Conservation (phyloP, 2,797 vertebrate genomes). For the Lemur catta region DNA sequence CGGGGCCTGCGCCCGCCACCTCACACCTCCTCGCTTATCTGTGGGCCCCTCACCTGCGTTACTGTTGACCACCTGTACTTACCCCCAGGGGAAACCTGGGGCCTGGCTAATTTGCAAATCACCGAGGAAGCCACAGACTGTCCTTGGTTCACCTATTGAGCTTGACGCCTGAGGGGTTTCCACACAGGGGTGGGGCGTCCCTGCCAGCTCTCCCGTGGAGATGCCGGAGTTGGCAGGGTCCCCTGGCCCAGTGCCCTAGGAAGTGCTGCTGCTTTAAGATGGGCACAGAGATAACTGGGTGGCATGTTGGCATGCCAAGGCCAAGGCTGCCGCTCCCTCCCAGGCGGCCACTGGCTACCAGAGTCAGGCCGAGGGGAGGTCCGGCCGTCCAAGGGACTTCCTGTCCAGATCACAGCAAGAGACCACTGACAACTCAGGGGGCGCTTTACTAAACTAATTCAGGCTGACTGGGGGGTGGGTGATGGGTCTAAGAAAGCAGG, state of each 20-base stretch:
- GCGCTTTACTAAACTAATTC: neutral
- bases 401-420: neutral
- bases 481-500: neutral
- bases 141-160: neutral
- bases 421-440: neutral
- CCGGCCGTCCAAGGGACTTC: neutral
- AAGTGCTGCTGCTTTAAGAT: slow-evolving; percentile 34
- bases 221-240: slow-evolving; percentile 1
- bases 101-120: neutral
- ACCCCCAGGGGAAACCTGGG: neutral
- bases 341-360: neutral
- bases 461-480: neutral
- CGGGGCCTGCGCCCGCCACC: neutral
- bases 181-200: neutral
- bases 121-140: neutral
- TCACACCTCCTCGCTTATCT: neutral
- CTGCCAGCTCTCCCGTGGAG: neutral
- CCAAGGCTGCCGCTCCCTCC: neutral
- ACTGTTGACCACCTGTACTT: neutral
- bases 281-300: slow-evolving; percentile 15
- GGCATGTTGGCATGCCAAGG: neutral
- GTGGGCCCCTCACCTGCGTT: neutral
- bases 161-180: neutral
- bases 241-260: neutral
- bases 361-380: neutral